These are phyloP conservation scores for Sparidentex hasta DNA, from an alignment of 2,797 vertebrate genomes.

Conservation along the genomic window DNA sequence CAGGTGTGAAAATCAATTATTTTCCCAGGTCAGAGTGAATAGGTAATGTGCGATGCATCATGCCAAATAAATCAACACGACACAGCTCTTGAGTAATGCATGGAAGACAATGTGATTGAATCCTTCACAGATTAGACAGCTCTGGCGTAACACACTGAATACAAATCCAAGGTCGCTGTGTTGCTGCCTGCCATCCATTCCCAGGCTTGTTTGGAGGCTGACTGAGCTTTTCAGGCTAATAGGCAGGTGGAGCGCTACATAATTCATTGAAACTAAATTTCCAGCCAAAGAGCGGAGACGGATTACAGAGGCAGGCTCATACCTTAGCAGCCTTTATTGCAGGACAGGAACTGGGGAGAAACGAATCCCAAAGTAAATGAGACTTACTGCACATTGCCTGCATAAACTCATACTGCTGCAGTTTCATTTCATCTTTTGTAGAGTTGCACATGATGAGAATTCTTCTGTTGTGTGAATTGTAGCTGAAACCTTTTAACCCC, in stretches of 20 bases:
- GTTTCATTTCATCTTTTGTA: conserved; percentile 16
- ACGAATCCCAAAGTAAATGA: conserved; percentile 27
- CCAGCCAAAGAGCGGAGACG: conserved; percentile 48
- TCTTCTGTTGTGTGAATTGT: no score
- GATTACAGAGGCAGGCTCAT: conserved; percentile 57
- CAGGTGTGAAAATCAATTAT: conserved; percentile 42
- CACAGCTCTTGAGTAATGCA: conserved; percentile 39
- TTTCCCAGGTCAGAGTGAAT: conserved; percentile 27
- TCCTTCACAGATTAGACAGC: conserved; percentile 50
- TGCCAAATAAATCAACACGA: conserved; percentile 49
- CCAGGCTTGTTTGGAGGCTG: conserved; percentile 60
- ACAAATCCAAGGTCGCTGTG: conserved; percentile 59
- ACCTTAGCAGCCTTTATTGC: conserved; percentile 53
- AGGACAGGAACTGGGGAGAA: conserved; percentile 31
- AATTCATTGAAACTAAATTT: conserved; percentile 66
- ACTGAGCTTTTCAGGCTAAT: conserved; percentile 56
- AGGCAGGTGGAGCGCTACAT: conserved; percentile 58
- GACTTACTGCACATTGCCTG: conserved; percentile 19
- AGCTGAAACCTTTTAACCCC: conserved; percentile 31
- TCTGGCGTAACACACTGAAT: conserved; percentile 15
- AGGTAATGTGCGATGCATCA: conserved; percentile 30
- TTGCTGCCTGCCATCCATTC: conserved; percentile 46
- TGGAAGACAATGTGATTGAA: conserved; percentile 34
- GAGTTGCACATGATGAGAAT: background rate
- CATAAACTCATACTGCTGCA: background rate